Conservation (phyloP, 2,113 vertebrate genomes). For the Saguinus midas region DNA sequence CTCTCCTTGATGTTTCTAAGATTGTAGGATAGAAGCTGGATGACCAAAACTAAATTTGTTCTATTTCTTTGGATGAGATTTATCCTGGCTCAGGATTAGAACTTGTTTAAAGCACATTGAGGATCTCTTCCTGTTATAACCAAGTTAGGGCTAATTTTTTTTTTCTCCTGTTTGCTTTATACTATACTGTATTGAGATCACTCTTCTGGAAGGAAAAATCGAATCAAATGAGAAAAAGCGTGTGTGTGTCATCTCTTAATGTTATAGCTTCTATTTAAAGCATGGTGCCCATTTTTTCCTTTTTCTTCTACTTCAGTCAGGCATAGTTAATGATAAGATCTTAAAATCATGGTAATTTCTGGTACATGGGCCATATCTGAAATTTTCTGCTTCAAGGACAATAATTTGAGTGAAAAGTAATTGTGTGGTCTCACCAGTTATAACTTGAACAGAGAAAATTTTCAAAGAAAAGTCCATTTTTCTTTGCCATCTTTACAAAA, state of each 20-base stretch:
- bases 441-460: background rate
- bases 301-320: background rate
- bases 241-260: background rate
- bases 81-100: background rate
- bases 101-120: background rate
- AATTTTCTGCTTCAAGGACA: constrained; percentile 22
- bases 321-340: background rate
- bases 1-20: background rate
- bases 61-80: background rate
- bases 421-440: background rate
- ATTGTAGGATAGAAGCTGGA: background rate
- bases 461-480: background rate
- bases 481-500: background rate
- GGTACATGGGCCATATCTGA: background rate
- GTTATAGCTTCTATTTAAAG: background rate
- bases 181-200: background rate
- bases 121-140: background rate
- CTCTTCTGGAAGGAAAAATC: background rate
- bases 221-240: background rate
- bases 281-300: background rate
- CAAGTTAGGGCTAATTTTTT: background rate
- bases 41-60: background rate
- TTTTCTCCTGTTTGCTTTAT: background rate
- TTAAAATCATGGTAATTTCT: constrained; percentile 5
- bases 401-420: background rate